A percentile compares a stretch with the other conserved stretches of the same genome.
phyloP scores from a whole-genome alignment of 1,140 invertebrate genomes.

The Achatina immaculata region DNA sequence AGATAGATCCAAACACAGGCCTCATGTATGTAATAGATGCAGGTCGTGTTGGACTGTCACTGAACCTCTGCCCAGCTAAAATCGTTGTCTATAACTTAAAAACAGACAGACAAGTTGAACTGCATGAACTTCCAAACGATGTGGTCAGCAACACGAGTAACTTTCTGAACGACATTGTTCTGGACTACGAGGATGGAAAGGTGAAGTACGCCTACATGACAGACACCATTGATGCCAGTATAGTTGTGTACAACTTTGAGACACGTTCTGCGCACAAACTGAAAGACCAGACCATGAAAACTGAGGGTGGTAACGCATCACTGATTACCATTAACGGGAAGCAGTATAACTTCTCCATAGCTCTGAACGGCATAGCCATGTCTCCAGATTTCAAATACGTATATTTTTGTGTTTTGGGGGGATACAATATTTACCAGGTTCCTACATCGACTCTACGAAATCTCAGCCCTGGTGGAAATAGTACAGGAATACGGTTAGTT shows the following conservation, averaged over 20 bases:
- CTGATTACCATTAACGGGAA: slow-evolving; percentile 21
- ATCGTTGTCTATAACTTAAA: slow-evolving; percentile 55
- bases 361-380: slow-evolving; percentile 44
- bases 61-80: slow-evolving; percentile 52
- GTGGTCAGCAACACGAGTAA: slow-evolving; percentile 38
- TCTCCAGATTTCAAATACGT: slow-evolving; percentile 39
- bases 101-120: slow-evolving; percentile 39
- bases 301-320: slow-evolving; percentile 37
- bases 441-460: background rate
- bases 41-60: slow-evolving; percentile 14
- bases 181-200: slow-evolving; percentile 45
- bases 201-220: slow-evolving; percentile 55
- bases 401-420: slow-evolving; percentile 39
- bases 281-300: slow-evolving; percentile 47
- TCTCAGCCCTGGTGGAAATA: background rate
- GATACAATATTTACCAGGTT: slow-evolving; percentile 38
- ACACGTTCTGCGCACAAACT: slow-evolving; percentile 40
- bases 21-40: slow-evolving; percentile 60
- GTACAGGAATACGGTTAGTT: background rate
- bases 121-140: slow-evolving; percentile 45
- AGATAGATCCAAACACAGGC: slow-evolving; percentile 56
- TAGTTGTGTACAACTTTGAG: slow-evolving; percentile 52
- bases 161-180: slow-evolving; percentile 58
- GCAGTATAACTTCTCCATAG: background rate
- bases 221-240: slow-evolving; percentile 45